Conservation (phyloP, 1,140 invertebrate species). For the Zaprionus camerounensis region DNA sequence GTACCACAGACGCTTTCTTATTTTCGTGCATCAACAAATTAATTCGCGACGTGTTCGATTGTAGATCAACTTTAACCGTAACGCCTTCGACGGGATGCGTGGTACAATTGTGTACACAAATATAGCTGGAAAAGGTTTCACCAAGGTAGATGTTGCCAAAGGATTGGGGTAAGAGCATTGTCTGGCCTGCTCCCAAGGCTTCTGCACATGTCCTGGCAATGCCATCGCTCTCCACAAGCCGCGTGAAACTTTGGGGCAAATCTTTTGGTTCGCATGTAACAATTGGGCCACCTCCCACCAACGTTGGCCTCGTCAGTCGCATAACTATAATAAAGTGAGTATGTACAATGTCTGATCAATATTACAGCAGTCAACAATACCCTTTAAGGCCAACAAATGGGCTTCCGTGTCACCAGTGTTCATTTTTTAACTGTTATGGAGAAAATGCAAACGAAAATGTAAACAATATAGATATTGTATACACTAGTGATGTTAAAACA, state of each 20-base stretch:
- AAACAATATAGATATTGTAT: conserved; percentile 9
- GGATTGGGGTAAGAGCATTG: conserved; percentile 96
- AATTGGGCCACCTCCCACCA: conserved; percentile 61
- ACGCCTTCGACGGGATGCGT: conserved; percentile 92
- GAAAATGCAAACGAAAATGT: conserved; percentile 8
- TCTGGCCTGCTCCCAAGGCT: conserved; percentile 93
- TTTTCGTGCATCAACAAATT: conserved; percentile 88
- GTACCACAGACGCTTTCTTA: conserved; percentile 87
- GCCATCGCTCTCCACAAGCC: conserved; percentile 46
- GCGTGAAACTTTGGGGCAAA: conserved; percentile 50
- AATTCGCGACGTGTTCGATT: conserved; percentile 95
- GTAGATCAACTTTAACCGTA: conserved; percentile 94
- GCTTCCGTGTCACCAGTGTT: conserved; percentile 54
- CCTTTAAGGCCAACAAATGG: conserved; percentile 69
- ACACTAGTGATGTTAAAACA: not conserved
- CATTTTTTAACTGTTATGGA: conserved; percentile 30
- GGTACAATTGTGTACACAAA: conserved; percentile 98
- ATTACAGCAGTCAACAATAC: conserved; percentile 10
- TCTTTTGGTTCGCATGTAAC: conserved; percentile 62
- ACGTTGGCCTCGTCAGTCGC: conserved; percentile 63
- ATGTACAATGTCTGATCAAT: not conserved
- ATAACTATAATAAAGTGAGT: conserved; percentile 44
- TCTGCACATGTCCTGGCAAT: conserved; percentile 86
- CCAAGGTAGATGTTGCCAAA: conserved; percentile 94
- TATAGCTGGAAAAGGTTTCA: conserved; percentile 98